These are phyloP conservation scores for Spatulosminthurus flaviceps DNA, from an alignment of 2,888 invertebrate species.

Conservation along the genomic window DNA sequence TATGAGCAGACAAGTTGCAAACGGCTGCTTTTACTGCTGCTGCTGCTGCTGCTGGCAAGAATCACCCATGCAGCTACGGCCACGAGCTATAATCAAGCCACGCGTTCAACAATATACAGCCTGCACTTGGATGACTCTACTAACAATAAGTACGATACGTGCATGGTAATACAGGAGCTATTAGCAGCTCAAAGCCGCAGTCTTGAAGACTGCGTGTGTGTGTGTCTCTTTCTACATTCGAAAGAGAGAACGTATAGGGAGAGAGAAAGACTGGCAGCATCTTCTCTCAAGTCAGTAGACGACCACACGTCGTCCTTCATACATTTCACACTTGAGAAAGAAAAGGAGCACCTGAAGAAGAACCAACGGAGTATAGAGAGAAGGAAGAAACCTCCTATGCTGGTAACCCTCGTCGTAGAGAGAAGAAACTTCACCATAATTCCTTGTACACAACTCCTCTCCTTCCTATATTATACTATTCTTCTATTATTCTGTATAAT, in stretches of 20 bases:
- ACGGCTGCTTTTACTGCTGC: too few species aligned
- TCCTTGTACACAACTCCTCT: too few species aligned
- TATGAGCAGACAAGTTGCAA: constrained; percentile 27
- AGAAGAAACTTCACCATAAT: too few species aligned
- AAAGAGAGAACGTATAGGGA: too few species aligned
- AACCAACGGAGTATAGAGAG: constrained; percentile 3
- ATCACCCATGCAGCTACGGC: constrained; percentile 40
- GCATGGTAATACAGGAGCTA: background rate
- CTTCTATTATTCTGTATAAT: too few species aligned
- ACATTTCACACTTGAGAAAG: constrained; percentile 54
- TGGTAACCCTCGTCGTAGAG: too few species aligned
- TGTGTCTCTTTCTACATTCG: too few species aligned
- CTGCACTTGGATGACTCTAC: constrained; percentile 20
- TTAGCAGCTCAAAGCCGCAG: background rate
- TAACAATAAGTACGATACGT: constrained; percentile 25
- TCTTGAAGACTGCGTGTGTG: background rate
- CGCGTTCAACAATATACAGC: constrained; percentile 41
- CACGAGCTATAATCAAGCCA: constrained; percentile 46
- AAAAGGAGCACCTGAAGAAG: constrained; percentile 47
- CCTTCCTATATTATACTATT: too few species aligned
- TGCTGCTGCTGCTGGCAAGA: constrained; percentile 29
- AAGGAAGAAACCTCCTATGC: background rate
- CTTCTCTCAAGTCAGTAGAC: constrained; percentile 35
- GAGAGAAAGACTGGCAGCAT: constrained; percentile 34
- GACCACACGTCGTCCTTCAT: constrained; percentile 57